Conservation (phyloP, 2,113 vertebrate species). For the Ovis aries region ARS-UI_Ramb_v3.0 NC_056070.1:65173501-65174000, state of each 20-base stretch:
- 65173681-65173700: not conserved
- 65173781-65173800: no score
- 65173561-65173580: not conserved
- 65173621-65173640: not conserved
- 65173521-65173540: slow-evolving; percentile 79
- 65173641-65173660: not conserved
- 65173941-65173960: not conserved
- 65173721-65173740: not conserved
- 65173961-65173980: not conserved
- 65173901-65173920: not conserved
- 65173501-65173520: slow-evolving; percentile 86
- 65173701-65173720: not conserved
- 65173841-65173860: not conserved
- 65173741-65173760: not conserved
- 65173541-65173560: slow-evolving; percentile 82
- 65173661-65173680: not conserved
- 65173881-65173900: not conserved
- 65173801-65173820: not conserved
- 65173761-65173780: not conserved
- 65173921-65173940: not conserved
- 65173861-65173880: not conserved
- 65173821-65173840: not conserved
- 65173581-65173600: not conserved
- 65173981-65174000: not conserved
- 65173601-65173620: not conserved